Evolutionary conservation across 2,113 vertebrate genomes (phyloP).

Genomic region (Bucco capensis): DNA sequence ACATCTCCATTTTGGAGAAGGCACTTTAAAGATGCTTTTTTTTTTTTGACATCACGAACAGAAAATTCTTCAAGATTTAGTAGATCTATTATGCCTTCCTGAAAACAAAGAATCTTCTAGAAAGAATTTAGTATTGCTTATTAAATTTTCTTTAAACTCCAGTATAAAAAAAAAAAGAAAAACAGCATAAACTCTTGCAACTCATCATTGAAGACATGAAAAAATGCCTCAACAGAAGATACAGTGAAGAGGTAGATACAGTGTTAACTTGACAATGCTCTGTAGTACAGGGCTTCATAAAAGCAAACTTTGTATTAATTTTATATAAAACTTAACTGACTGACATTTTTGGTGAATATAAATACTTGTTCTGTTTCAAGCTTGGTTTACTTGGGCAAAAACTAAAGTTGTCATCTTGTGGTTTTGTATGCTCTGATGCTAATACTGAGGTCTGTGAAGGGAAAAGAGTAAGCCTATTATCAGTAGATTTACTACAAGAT

Average conservation of each 20-base stretch:
- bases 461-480: constrained; percentile 39
- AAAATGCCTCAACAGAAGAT: background rate
- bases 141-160: background rate
- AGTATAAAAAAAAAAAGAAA: background rate
- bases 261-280: background rate
- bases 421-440: background rate
- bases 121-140: background rate
- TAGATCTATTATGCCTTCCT: background rate
- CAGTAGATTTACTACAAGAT: background rate
- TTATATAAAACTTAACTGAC: background rate
- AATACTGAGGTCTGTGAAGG: background rate
- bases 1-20: constrained; percentile 45
- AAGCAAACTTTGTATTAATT: background rate
- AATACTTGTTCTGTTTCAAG: background rate
- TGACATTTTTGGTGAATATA: background rate
- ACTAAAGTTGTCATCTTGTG: background rate
- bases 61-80: background rate
- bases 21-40: background rate
- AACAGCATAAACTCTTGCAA: constrained; percentile 5
- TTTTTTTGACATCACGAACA: background rate
- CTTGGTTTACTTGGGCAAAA: background rate
- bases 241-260: background rate
- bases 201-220: background rate
- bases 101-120: background rate
- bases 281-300: background rate